Conservation (phyloP, 2,113 vertebrate species). For the Crotalus viridis region DNA sequence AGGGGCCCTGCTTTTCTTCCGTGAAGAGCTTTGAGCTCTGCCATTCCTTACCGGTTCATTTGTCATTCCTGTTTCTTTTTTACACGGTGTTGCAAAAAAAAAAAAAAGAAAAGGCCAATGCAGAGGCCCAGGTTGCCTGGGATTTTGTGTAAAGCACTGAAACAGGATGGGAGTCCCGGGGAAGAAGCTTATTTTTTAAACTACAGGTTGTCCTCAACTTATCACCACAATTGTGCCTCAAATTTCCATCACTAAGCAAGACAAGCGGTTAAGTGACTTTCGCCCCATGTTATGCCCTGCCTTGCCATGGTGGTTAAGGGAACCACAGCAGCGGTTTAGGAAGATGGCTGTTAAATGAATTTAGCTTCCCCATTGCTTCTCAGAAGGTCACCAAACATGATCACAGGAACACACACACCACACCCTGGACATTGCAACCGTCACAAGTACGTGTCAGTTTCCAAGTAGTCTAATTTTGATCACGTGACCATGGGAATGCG, state of each 20-base stretch:
- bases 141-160: slow-evolving; percentile 73
- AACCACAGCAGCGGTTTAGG: background rate
- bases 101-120: slow-evolving; percentile 58
- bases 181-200: slow-evolving; percentile 74
- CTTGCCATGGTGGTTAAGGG: background rate
- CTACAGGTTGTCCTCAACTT: slow-evolving; percentile 38
- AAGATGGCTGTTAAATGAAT: background rate
- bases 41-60: slow-evolving; percentile 53
- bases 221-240: background rate
- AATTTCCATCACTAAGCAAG: background rate
- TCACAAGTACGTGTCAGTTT: background rate
- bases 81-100: slow-evolving; percentile 65
- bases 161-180: slow-evolving; percentile 79
- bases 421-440: background rate
- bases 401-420: background rate
- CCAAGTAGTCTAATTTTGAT: background rate
- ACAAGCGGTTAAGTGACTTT: background rate
- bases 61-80: slow-evolving; percentile 65
- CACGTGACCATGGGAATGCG: background rate
- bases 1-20: background rate
- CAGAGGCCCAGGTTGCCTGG: slow-evolving; percentile 87
- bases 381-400: background rate
- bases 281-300: background rate
- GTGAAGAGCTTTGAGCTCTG: slow-evolving; percentile 57
- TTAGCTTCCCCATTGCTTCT: background rate